Evolutionary conservation across 1,140 invertebrate genomes (phyloP).

Genomic region (Lasioglossum albipes): DNA sequence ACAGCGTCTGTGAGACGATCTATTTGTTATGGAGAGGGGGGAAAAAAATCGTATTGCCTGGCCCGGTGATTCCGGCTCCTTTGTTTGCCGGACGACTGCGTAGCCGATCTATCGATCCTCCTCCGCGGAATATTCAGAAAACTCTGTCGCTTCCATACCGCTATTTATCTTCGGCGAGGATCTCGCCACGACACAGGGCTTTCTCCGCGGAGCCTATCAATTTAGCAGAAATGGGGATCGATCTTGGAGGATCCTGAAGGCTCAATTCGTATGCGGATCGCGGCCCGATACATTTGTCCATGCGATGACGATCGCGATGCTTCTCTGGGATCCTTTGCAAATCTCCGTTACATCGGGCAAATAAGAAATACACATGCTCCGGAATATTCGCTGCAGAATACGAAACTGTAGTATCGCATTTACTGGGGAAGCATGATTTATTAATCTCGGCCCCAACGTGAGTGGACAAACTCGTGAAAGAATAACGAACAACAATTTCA

Average conservation of each 20-base stretch:
- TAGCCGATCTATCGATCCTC: background rate
- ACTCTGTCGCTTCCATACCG: conserved; percentile 5
- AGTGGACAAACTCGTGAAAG: background rate
- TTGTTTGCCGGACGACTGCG: conserved; percentile 7
- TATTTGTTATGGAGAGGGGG: background rate
- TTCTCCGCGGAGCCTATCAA: conserved; percentile 1
- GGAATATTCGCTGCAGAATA: too few species aligned
- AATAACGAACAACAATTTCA: too few species aligned
- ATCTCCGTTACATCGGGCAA: background rate
- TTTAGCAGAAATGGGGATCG: conserved; percentile 2
- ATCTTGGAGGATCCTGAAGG: background rate
- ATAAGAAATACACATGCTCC: background rate
- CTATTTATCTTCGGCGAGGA: conserved; percentile 7
- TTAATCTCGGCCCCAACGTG: too few species aligned
- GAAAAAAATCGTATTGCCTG: background rate
- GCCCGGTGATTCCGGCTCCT: background rate
- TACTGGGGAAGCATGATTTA: too few species aligned
- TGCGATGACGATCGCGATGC: background rate
- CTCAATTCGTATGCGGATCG: background rate
- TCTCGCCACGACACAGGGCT: background rate
- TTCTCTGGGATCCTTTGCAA: background rate
- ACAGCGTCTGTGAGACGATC: background rate
- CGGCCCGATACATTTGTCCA: background rate
- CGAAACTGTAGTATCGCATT: too few species aligned
- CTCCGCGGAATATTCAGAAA: background rate